Percentiles rank a stretch among this genome's conserved stretches.
Conservation (phyloP, 1,140 invertebrate genomes). For the Phymorhynchus buccinoides region DNA sequence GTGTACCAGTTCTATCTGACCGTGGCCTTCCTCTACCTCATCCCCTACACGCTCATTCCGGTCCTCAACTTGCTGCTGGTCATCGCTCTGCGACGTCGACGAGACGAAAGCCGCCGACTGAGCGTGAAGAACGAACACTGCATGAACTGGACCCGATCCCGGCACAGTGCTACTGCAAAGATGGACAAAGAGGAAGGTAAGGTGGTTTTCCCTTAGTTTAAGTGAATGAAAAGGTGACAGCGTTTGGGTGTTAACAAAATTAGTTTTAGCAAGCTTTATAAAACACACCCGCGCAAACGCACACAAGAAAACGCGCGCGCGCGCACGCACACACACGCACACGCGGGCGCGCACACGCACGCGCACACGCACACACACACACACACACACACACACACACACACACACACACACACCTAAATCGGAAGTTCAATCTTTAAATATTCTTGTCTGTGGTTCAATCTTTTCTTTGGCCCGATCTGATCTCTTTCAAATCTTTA, state of each 20-base stretch:
- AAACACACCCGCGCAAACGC: no score
- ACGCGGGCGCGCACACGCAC: not conserved
- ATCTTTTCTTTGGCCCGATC: no score
- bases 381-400: not conserved
- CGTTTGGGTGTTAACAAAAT: no score
- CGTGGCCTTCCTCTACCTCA: conserved; percentile 46
- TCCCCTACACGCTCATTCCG: conserved; percentile 50
- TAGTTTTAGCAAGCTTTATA: no score
- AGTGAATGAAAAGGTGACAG: not conserved
- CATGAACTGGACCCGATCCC: conserved; percentile 76
- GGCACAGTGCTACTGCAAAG: conserved; percentile 69
- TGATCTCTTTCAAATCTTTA: no score
- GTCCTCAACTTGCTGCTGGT: conserved; percentile 77
- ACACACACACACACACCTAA: not conserved
- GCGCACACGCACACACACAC: not conserved
- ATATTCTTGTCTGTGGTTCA: no score
- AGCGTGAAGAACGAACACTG: conserved; percentile 74
- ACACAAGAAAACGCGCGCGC: no score
- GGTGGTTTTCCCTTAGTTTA: not conserved
- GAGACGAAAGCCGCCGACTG: conserved; percentile 52
- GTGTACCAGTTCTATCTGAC: conserved; percentile 53
- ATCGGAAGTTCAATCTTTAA: no score
- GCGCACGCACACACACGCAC: not conserved
- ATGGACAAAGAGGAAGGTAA: conserved; percentile 80
- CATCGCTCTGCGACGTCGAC: conserved; percentile 77